A percentile compares a stretch with the other conserved stretches of the same genome.
phyloP scores from a whole-genome alignment of 2,113 vertebrate genomes.

The Plestiodon gilberti region DNA sequence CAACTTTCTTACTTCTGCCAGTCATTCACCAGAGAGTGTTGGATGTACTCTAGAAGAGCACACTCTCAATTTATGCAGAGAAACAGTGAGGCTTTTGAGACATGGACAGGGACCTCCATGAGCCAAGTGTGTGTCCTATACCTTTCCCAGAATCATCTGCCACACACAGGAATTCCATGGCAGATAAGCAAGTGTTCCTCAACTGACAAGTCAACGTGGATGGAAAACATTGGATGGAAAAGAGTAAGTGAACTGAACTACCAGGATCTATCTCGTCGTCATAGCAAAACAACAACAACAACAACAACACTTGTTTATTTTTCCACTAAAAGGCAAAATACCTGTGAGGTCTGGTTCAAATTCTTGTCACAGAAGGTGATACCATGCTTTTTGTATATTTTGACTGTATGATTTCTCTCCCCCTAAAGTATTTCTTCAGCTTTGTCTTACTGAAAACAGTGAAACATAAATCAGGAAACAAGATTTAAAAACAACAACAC shows the following conservation, averaged over 20 bases:
- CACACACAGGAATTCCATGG: background rate
- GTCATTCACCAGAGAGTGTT: background rate
- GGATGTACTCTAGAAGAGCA: background rate
- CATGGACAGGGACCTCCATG: too few relatives aligned
- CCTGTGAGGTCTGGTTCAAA: background rate
- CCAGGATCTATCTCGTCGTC: background rate
- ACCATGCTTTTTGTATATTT: background rate
- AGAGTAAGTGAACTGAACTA: too few relatives aligned
- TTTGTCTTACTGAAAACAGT: background rate
- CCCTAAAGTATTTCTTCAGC: background rate
- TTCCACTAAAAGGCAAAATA: background rate
- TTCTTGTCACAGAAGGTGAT: background rate
- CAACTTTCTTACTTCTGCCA: background rate
- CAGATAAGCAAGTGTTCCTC: background rate
- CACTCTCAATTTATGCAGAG: background rate
- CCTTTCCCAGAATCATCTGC: background rate
- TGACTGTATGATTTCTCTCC: background rate
- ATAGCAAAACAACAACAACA: too few relatives aligned
- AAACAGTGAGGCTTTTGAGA: background rate
- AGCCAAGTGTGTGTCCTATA: background rate
- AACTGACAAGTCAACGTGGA: background rate
- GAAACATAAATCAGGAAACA: background rate
- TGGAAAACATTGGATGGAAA: background rate
- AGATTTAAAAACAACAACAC: background rate
- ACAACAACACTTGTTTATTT: background rate